Base-by-base conservation (phyloP, 2,113 vertebrate species). In the Callorhinus ursinus region DNA sequence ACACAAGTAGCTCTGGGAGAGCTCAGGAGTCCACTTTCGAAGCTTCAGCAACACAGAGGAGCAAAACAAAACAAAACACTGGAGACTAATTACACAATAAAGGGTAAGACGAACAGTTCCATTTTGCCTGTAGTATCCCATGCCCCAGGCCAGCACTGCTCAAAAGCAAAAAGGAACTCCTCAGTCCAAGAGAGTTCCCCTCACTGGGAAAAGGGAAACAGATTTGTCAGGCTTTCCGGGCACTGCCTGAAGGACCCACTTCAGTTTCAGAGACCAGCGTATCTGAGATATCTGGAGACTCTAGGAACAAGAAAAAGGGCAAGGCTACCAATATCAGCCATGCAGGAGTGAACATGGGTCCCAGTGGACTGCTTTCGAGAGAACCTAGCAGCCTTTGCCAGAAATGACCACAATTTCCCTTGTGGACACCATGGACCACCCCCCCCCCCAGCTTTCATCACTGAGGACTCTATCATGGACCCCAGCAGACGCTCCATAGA, bases 101-200 rank as follows among this genome's bases (percentile, higher is more conserved):
- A n/a, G 9, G 4, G n/a, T 55, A 42, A 42, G 10, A n/a, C 14
- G 7, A 39, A n/a, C 2, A 0, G 15, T 55, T n/a, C 18, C 7
- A 1, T 76, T 83, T 39, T 53, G 19, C 65, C 42, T 61, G 42
- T 13, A 2, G 49, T 12, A 33, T 33, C 33, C 13, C 19, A 53
- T 55, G 4, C 65, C 19, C 26, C 36, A 18, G 39, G 51, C 18
- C 19, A 5, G 4, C 10, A 14, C 16, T 82, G 67, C 42, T 80
- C 49, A 49, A 33, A 39, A 31, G 15, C 51, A 49, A 4, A 28
- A 36, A 4, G 36, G 42, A 21, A 21, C 22, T 49, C 46, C 12
- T 19, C 65, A 21, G 67, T 10, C 22, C 7, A 74, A 28, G 24
- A 59, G 5, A 22, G 26, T n/a, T 18, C 36, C 55, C 59, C n/a